These are phyloP conservation scores for Nothocercus julius DNA, from an alignment of 2,113 vertebrate genomes.

Conservation along the genomic window DNA sequence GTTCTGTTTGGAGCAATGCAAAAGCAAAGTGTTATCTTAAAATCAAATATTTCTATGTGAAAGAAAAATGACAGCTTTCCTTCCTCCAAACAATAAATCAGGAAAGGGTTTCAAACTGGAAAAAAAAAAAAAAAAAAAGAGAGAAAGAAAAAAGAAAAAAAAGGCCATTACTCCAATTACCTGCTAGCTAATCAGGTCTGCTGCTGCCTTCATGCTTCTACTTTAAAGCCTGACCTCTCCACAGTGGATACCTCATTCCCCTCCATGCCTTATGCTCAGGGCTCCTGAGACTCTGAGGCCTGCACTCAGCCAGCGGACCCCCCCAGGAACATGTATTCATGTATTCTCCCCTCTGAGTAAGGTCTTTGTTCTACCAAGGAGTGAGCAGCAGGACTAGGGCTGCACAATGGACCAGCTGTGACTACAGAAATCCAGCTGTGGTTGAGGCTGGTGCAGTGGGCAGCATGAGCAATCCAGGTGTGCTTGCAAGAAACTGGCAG, in stretches of 20 bases:
- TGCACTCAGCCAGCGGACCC: background rate
- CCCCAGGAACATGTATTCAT: fast-evolving
- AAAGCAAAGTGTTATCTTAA: constrained; percentile 19
- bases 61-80: constrained; percentile 21
- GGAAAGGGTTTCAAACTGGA: constrained; percentile 2
- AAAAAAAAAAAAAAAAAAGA: background rate
- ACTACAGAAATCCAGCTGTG: background rate
- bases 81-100: background rate
- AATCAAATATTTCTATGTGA: constrained; percentile 30
- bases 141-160: background rate
- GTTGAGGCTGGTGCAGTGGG: too few species aligned
- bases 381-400: fast-evolving
- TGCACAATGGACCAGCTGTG: background rate
- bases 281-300: background rate
- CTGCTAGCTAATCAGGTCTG: background rate
- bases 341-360: background rate
- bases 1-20: background rate
- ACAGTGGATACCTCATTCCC: background rate
- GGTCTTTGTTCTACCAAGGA: background rate
- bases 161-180: background rate
- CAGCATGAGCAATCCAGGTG: background rate
- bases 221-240: background rate
- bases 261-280: background rate
- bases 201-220: background rate
- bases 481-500: background rate